Base-by-base conservation (phyloP, 2,888 invertebrate genomes). In the Arge pagana region DNA sequence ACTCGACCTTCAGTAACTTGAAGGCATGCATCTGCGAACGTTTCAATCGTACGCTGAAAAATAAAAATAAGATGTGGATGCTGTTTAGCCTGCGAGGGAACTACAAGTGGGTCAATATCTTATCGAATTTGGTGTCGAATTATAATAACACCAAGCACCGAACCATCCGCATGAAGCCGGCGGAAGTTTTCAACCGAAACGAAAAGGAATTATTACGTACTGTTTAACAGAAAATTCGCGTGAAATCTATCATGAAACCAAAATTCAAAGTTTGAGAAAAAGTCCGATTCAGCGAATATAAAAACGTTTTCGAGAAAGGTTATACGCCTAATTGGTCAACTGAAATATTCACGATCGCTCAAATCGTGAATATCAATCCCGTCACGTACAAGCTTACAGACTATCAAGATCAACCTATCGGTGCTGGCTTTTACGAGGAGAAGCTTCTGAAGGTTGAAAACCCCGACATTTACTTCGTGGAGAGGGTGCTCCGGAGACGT, bases 241-340 rank as follows among this genome's bases (percentile, higher is more conserved):
- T 58, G 21, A 30, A 48, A 30, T 37, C 35, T 8, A 43, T 23
- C 23, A 50, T 31, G 31, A 4, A 10, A n/a, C 31, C 24, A 4
- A 65, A 61, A 53, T 64, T 56, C 57, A 57, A 52, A 35, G 21
- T 60, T 33, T 63, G 61, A 23, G 63, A 64, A 48, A 45, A 35
- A 28, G 67, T 66, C 10, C 54, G 66, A 16, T 58, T 63, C 31
- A 65, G 64, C 28, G 63, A 55, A 57, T 59, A 52, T 40, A 61
- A 62, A 53, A 43, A 54, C n/a, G n/a, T n/a, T n/a, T n/a, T n/a
- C n/a, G n/a, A n/a, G n/a, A n/a, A n/a, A n/a, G n/a, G n/a, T n/a
- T n/a, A n/a, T n/a, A n/a, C n/a, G 30, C 64, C 67, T 1, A 64
- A 66, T 50, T 70, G 68, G 67, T 62, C 66, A n/a, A 62, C 62